Conservation (phyloP, 2,888 invertebrate genomes). For the Amiota communis region DNA sequence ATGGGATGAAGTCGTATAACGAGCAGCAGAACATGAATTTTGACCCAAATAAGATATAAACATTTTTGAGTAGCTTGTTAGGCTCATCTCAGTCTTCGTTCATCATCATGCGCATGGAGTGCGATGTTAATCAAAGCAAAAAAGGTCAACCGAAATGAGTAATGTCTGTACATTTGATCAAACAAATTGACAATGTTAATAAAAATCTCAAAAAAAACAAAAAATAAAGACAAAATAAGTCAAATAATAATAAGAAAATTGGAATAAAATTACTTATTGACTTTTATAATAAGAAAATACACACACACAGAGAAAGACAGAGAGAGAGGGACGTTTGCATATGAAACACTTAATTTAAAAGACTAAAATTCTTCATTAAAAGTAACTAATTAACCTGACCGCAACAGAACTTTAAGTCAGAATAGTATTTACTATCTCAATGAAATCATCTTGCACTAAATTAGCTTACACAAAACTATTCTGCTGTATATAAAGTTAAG, state of each 20-base stretch:
- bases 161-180: conserved; percentile 39
- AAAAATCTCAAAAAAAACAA: not conserved
- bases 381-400: too few relatives aligned
- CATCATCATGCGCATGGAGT: not conserved
- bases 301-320: too few relatives aligned
- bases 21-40: conserved; percentile 53
- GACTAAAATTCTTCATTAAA: too few relatives aligned
- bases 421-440: too few relatives aligned
- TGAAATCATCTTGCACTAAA: not conserved
- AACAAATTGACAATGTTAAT: too few relatives aligned
- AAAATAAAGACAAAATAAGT: not conserved
- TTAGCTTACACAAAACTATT: not conserved
- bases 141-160: conserved; percentile 40
- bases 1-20: too few relatives aligned
- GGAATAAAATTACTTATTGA: too few relatives aligned
- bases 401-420: too few relatives aligned
- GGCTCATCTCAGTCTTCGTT: conserved; percentile 37
- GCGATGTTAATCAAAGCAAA: not conserved
- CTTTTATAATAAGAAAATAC: too few relatives aligned
- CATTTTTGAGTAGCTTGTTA: conserved; percentile 58
- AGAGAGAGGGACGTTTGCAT: too few relatives aligned
- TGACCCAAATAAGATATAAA: conserved; percentile 68
- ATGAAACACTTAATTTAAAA: too few relatives aligned
- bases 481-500: not conserved
- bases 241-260: not conserved